phyloP scores from a whole-genome alignment of 2,113 vertebrate genomes.

The Peucedramus taeniatus region DNA sequence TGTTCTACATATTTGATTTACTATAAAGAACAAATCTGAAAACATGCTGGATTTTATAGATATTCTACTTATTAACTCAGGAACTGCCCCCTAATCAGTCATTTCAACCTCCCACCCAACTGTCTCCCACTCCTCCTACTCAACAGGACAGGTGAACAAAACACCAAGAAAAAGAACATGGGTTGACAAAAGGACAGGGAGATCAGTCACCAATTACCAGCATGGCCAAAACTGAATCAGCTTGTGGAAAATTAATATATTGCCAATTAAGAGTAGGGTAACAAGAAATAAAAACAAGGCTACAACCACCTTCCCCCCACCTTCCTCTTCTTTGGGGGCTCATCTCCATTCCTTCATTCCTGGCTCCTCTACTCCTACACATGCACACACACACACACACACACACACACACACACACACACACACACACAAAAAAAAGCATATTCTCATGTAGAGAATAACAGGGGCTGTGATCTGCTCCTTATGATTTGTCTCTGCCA shows the following conservation, averaged over 20 bases:
- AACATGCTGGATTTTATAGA: background rate
- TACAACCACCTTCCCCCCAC: fast-evolving
- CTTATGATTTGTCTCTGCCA: background rate
- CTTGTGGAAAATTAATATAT: background rate
- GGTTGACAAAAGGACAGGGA: background rate
- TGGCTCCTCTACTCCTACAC: background rate
- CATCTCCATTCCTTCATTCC: background rate
- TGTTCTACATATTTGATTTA: background rate
- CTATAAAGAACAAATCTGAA: background rate
- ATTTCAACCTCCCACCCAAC: background rate
- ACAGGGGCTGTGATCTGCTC: background rate
- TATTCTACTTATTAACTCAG: background rate
- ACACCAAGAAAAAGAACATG: background rate
- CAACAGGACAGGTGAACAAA: background rate
- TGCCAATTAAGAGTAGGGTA: background rate
- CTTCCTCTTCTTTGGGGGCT: background rate
- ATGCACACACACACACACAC: background rate
- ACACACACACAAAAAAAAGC: background rate
- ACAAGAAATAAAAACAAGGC: background rate
- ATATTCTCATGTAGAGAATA: fast-evolving
- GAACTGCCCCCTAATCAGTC: background rate
- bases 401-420: background rate
- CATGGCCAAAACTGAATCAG: background rate
- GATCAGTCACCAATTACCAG: background rate
- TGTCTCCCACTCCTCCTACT: background rate